Evolutionary conservation across 2,888 invertebrate species (phyloP).

Genomic region (Drosophila bunnanda): DNA sequence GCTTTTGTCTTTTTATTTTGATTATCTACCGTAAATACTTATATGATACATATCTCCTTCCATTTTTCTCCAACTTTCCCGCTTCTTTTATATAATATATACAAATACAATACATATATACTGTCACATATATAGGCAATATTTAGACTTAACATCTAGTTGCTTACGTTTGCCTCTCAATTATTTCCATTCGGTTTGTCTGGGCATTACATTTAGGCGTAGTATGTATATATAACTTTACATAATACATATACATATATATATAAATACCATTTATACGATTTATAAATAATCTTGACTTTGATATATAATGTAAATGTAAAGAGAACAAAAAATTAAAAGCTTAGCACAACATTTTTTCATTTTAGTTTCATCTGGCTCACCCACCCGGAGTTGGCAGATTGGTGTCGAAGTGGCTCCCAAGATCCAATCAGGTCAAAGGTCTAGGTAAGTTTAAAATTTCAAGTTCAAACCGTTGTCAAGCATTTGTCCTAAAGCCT

Average conservation of each 20-base stretch:
- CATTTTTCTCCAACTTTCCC: slow-evolving; percentile 12
- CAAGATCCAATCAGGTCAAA: neutral
- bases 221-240: slow-evolving; percentile 53
- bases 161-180: slow-evolving; percentile 46
- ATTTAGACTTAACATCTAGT: slow-evolving; percentile 65
- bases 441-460: neutral
- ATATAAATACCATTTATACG: slow-evolving; percentile 61
- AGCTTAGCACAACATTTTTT: slow-evolving; percentile 70
- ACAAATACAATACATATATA: slow-evolving; percentile 67
- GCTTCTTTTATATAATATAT: slow-evolving; percentile 59
- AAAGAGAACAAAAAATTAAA: slow-evolving; percentile 62
- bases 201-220: slow-evolving; percentile 61
- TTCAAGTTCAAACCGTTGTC: slow-evolving; percentile 8
- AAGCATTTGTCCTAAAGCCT: slow-evolving; percentile 8
- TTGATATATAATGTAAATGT: slow-evolving; percentile 55
- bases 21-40: slow-evolving; percentile 80
- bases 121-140: slow-evolving; percentile 64
- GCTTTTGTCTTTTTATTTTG: slow-evolving; percentile 71
- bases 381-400: slow-evolving; percentile 13
- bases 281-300: slow-evolving; percentile 61
- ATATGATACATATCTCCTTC: slow-evolving; percentile 61
- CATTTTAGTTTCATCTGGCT: slow-evolving; percentile 9
- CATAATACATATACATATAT: slow-evolving; percentile 64
- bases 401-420: slow-evolving; percentile 4
- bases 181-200: slow-evolving; percentile 19